phyloP scores from a whole-genome alignment of 2,113 vertebrate species.

The Lophotis ruficrista region DNA sequence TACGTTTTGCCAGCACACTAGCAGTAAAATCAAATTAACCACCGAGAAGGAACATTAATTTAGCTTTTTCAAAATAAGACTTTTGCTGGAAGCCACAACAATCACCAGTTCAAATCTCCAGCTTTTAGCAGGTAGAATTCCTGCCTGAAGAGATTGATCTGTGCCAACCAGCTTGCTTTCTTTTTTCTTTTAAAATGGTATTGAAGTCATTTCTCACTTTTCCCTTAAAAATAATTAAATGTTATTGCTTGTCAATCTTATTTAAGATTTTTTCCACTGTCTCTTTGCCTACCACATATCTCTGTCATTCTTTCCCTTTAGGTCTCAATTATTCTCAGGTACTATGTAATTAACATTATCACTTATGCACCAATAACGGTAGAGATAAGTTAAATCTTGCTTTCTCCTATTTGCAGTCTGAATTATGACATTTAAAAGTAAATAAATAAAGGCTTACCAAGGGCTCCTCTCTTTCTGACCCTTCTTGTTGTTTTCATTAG shows the following conservation, averaged over 20 bases:
- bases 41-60: slow-evolving; percentile 6
- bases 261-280: background rate
- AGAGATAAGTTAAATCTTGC: background rate
- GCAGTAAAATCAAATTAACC: slow-evolving; percentile 53
- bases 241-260: background rate
- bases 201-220: slow-evolving; percentile 31
- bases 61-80: slow-evolving; percentile 12
- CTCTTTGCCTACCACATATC: background rate
- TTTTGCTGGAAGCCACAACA: slow-evolving; percentile 35
- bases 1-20: background rate
- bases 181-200: background rate
- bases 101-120: background rate
- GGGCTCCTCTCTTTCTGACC: background rate
- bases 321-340: background rate
- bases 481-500: background rate
- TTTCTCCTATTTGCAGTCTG: background rate
- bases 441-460: background rate
- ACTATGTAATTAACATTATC: background rate
- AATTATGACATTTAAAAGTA: background rate
- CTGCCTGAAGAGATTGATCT: background rate
- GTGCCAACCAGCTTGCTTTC: background rate
- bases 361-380: background rate
- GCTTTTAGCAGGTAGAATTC: background rate
- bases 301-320: background rate
- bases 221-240: background rate